phyloP scores from a whole-genome alignment of 2,797 vertebrate genomes.

The Malurus splendens region DNA sequence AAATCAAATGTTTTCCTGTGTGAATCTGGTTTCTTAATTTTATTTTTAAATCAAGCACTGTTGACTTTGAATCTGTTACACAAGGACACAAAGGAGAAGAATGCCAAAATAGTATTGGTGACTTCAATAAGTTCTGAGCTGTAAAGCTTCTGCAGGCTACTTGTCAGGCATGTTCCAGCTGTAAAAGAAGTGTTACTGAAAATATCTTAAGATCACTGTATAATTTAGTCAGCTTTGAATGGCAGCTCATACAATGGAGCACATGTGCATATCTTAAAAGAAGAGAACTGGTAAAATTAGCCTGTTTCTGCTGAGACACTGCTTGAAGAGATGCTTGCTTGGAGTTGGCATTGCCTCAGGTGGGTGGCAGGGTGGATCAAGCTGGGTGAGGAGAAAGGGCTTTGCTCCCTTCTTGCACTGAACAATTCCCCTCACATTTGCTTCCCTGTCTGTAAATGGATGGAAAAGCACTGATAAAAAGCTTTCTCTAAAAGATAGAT shows the following conservation, averaged over 20 bases:
- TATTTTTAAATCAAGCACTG: neutral
- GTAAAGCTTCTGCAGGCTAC: neutral
- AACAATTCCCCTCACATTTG: neutral
- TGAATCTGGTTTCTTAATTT: neutral
- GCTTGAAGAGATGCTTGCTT: neutral
- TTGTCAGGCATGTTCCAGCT: neutral
- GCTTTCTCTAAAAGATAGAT: neutral
- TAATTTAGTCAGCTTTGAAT: slow-evolving; percentile 9
- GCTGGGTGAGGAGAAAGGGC: neutral
- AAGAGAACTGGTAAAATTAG: neutral
- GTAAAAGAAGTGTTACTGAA: slow-evolving; percentile 1
- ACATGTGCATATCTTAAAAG: neutral
- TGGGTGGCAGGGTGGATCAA: neutral
- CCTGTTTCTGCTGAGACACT: neutral
- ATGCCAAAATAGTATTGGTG: neutral
- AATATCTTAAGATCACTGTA: neutral
- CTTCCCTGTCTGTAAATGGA: neutral
- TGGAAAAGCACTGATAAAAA: neutral
- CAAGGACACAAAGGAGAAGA: neutral
- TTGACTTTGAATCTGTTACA: neutral
- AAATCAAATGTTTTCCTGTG: neutral
- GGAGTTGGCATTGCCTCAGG: neutral
- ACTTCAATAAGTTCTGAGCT: neutral
- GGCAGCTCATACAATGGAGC: neutral
- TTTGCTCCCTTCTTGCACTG: neutral